phyloP scores from a whole-genome alignment of 2,888 invertebrate genomes.

The Macropis europaea region DNA sequence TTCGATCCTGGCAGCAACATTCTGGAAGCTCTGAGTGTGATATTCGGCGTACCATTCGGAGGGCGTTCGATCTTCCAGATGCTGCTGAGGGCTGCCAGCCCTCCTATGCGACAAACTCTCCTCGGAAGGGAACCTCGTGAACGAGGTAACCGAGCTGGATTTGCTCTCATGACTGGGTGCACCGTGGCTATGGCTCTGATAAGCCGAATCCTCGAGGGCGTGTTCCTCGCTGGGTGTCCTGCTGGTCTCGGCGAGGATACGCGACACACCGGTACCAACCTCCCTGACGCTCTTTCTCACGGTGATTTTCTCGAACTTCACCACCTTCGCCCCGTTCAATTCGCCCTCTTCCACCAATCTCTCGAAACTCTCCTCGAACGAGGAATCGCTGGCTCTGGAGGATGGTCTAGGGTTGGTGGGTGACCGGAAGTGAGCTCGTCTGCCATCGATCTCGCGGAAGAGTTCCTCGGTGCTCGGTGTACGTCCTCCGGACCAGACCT shows the following conservation, averaged over 20 bases:
- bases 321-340: conserved; percentile 84
- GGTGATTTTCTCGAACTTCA: conserved; percentile 87
- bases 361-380: conserved; percentile 81
- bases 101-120: conserved; percentile 79
- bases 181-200: conserved; percentile 81
- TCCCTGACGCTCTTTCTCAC: conserved; percentile 85
- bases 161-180: conserved; percentile 80
- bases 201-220: conserved; percentile 82
- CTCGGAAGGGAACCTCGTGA: conserved; percentile 82
- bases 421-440: conserved; percentile 51
- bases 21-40: conserved; percentile 83
- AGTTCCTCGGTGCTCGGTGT: conserved; percentile 76
- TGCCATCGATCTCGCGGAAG: conserved; percentile 75
- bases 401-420: conserved; percentile 54
- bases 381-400: conserved; percentile 76
- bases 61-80: conserved; percentile 76
- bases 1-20: conserved; percentile 85
- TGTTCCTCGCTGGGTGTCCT: conserved; percentile 83
- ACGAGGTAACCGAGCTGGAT: conserved; percentile 81
- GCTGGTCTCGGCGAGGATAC: conserved; percentile 69
- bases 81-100: conserved; percentile 47
- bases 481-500: conserved; percentile 85
- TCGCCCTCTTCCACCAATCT: conserved; percentile 85
- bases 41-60: conserved; percentile 84
- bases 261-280: conserved; percentile 63